Evolutionary conservation across 1,140 invertebrate genomes (phyloP).

Genomic region (Drosophila willistoni): DNA sequence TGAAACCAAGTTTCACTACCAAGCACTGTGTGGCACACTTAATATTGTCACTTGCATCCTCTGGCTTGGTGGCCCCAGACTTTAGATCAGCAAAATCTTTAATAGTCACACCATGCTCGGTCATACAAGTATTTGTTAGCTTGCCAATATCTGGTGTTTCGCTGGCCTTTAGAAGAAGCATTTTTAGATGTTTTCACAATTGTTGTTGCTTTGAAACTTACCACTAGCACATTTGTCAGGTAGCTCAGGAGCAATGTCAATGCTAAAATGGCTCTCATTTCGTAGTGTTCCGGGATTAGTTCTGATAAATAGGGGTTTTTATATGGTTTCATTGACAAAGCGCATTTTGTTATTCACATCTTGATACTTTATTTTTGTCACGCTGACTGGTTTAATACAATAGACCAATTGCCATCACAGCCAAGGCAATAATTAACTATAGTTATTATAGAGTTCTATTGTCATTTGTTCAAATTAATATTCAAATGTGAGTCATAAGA

Average conservation of each 20-base stretch:
- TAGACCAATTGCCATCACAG: conserved; percentile 23
- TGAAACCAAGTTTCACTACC: conserved; percentile 52
- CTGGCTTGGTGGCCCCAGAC: conserved; percentile 36
- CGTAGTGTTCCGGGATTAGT: conserved; percentile 11
- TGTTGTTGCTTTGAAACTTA: not conserved
- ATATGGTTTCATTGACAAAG: conserved; percentile 28
- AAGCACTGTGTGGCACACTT: conserved; percentile 62
- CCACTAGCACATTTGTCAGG: conserved; percentile 36
- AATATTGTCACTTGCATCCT: conserved; percentile 52
- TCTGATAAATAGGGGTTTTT: conserved; percentile 37
- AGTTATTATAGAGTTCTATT: not conserved
- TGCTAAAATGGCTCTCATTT: conserved; percentile 54
- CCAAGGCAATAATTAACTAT: conserved; percentile 25
- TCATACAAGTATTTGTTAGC: conserved; percentile 31
- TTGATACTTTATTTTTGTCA: conserved; percentile 42
- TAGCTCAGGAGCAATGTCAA: conserved; percentile 51
- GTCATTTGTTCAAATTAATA: no score
- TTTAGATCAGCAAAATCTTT: conserved; percentile 51
- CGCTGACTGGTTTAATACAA: conserved; percentile 22
- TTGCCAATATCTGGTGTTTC: not conserved
- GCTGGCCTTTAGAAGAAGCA: not conserved
- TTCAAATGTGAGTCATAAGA: no score
- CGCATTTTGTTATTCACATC: conserved; percentile 24
- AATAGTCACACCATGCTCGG: conserved; percentile 49
- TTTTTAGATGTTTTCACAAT: not conserved